A percentile compares a stretch with the other conserved stretches of the same genome.
These are phyloP conservation scores for Drosophila acutilabella DNA, from an alignment of 2,888 invertebrate species.

Conservation along the genomic window DNA sequence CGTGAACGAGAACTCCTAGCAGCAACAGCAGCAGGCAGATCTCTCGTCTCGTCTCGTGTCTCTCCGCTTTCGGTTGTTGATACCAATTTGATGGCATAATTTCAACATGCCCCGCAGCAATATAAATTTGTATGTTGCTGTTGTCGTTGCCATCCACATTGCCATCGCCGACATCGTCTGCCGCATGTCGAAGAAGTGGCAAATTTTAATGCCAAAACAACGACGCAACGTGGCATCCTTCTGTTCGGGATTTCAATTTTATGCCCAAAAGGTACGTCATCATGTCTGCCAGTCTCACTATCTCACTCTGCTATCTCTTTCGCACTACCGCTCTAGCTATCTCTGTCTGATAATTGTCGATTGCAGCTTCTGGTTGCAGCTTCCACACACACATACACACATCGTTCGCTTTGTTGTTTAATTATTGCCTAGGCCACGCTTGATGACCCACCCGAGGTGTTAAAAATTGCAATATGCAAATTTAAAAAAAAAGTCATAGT, in stretches of 20 bases:
- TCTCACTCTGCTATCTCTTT: constrained; percentile 4
- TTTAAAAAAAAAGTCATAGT: constrained; percentile 42
- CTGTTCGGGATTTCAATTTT: constrained; percentile 78
- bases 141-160: constrained; percentile 59
- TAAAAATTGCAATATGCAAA: constrained; percentile 85
- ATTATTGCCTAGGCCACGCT: constrained; percentile 66
- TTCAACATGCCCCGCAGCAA: constrained; percentile 83
- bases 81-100: constrained; percentile 85
- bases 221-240: constrained; percentile 61
- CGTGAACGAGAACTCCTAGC: constrained; percentile 50
- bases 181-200: constrained; percentile 74
- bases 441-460: constrained; percentile 84
- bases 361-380: constrained; percentile 66
- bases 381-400: constrained; percentile 19
- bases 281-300: constrained; percentile 54
- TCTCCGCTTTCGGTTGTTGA: constrained; percentile 71
- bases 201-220: constrained; percentile 80
- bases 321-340: background rate
- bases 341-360: constrained; percentile 56
- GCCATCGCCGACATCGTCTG: constrained; percentile 26
- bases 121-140: constrained; percentile 79
- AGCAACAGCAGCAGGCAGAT: background rate
- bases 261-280: constrained; percentile 81
- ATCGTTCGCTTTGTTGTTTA: constrained; percentile 55
- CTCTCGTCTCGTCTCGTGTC: constrained; percentile 28